Conservation (phyloP, 2,113 vertebrate species). For the Nycticryphes semicollaris region DNA sequence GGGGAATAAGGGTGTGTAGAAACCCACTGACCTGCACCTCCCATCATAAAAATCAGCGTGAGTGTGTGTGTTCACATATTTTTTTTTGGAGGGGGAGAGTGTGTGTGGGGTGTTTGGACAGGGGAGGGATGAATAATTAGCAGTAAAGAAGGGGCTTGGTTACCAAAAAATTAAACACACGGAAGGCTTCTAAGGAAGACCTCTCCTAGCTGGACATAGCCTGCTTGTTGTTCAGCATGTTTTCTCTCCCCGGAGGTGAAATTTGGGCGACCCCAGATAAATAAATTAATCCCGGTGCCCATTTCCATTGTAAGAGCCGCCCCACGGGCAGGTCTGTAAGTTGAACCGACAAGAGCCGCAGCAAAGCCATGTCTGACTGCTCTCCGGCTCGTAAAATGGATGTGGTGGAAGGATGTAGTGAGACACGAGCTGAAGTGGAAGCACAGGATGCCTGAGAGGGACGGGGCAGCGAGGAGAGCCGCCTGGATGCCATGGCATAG, state of each 20-base stretch:
- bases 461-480: rapidly evolving
- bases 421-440: not conserved
- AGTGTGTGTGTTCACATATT: too few relatives aligned
- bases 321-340: not conserved
- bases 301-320: not conserved
- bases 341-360: not conserved
- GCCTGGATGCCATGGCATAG: not conserved
- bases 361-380: not conserved
- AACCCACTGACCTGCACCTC: not conserved
- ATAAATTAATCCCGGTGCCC: not conserved
- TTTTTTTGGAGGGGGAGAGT: not conserved
- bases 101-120: not conserved
- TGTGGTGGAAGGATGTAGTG: not conserved
- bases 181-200: not conserved
- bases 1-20: not conserved
- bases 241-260: not conserved
- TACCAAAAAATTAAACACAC: not conserved
- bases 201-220: not conserved
- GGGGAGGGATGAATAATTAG: not conserved
- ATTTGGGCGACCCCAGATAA: not conserved
- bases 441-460: not conserved
- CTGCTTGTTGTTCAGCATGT: not conserved
- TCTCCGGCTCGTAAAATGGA: constrained; percentile 13
- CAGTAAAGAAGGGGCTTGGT: not conserved
- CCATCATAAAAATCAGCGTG: not conserved